phyloP scores from a whole-genome alignment of 2,888 invertebrate species.

The Cyrtodaria siliqua region DNA sequence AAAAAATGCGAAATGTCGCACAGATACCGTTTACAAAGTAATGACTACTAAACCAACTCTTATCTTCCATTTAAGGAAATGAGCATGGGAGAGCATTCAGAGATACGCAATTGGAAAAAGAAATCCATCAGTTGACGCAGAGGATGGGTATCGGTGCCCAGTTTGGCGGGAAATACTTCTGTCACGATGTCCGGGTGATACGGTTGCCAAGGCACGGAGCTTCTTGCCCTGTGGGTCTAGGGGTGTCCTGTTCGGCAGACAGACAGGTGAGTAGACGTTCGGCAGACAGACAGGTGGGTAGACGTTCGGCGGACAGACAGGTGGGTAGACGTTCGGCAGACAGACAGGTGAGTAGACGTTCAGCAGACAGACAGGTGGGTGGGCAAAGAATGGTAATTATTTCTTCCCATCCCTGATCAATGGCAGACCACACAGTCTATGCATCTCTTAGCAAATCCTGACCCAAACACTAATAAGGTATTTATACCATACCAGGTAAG shows the following conservation, averaged over 20 bases:
- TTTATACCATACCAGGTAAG: too few species aligned
- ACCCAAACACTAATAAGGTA: too few species aligned
- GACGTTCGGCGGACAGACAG: too few species aligned
- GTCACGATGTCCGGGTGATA: conserved; percentile 86
- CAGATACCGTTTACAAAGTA: too few species aligned
- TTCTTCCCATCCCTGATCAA: too few species aligned
- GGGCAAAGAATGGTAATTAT: too few species aligned
- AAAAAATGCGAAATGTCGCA: too few species aligned
- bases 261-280: conserved; percentile 80
- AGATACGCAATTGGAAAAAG: conserved; percentile 82
- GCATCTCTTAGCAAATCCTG: too few species aligned
- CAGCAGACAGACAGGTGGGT: too few species aligned
- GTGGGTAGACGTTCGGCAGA: conserved; percentile 86
- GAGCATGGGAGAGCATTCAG: conserved; percentile 85
- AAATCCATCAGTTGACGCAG: conserved; percentile 83
- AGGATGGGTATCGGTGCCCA: conserved; percentile 85
- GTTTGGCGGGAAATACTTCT: conserved; percentile 86
- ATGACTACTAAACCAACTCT: too few species aligned
- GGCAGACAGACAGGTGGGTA: too few species aligned
- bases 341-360: conserved; percentile 81
- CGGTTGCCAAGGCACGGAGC: conserved; percentile 86
- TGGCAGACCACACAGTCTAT: too few species aligned
- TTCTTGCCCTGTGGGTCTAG: conserved; percentile 86
- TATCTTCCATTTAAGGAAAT: conserved; percentile 85
- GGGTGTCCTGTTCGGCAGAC: conserved; percentile 86